Evolutionary conservation across 2,113 vertebrate genomes (phyloP).

Genomic region (Pristiophorus japonicus): DNA sequence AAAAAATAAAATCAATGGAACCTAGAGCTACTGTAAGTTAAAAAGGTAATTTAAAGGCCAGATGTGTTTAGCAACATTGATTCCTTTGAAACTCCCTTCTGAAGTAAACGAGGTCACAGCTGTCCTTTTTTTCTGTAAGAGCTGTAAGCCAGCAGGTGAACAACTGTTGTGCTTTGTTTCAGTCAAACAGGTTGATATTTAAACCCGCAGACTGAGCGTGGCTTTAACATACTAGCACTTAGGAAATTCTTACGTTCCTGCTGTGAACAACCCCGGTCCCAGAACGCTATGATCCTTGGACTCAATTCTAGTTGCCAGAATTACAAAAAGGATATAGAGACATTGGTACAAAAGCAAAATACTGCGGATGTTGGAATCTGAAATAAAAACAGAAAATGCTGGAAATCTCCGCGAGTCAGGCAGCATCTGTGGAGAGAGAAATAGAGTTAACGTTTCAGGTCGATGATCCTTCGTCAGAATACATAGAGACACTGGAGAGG

Average conservation of each 20-base stretch:
- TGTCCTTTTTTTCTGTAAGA: slow-evolving; percentile 42
- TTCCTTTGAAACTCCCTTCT: slow-evolving; percentile 45
- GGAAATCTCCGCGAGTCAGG: no score
- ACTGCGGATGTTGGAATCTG: no score
- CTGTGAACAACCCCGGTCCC: not conserved
- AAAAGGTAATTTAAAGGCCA: not conserved
- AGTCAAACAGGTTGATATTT: slow-evolving; percentile 49
- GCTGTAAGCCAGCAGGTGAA: slow-evolving; percentile 57
- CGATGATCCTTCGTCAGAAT: no score
- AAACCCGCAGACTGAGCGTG: slow-evolving; percentile 48
- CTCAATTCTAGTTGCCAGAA: no score
- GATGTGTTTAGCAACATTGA: slow-evolving; percentile 11
- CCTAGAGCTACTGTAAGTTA: not conserved
- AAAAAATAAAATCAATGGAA: not conserved
- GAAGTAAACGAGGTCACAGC: slow-evolving; percentile 45
- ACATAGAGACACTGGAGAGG: no score
- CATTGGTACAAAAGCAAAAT: no score
- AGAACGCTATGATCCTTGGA: no score
- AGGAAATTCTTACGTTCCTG: not conserved
- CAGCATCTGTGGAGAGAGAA: no score
- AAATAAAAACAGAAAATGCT: no score
- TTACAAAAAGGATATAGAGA: no score
- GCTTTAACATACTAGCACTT: not conserved
- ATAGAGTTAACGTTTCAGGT: no score
- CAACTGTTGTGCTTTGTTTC: slow-evolving; percentile 47